Base-by-base conservation (phyloP, 2,888 invertebrate species). In the Agrilus biguttatus region DNA sequence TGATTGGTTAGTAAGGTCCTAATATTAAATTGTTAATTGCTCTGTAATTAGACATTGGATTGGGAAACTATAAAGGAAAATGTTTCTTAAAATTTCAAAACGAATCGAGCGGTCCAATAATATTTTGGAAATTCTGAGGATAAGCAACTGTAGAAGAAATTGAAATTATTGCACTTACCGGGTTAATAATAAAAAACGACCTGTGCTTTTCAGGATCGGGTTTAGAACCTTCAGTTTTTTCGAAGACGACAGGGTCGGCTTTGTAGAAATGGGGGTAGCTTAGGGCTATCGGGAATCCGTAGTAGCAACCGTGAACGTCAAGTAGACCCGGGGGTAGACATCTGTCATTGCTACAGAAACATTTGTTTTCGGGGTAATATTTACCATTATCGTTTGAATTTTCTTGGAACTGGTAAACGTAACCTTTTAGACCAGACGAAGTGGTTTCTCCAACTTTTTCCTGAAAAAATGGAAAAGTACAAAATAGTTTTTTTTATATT, bases 231-330 rank as follows among this genome's bases (percentile, higher is more conserved):
- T 80, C 79, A 0, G 89, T 73, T 42, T 77, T 76, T 40, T 73
- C 70, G 46, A 73, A 64, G 2, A 87, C 65, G 0, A 71, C 60
- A 0, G 76, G 73, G 49, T 86, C 84, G 0, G 80, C 77, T 47
- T 83, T 75, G 61, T 83, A 78, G 62, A 88, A 91, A 61, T 92
- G 91, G 0, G 91, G 91, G 62, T 83, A 87, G 35, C 90, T 89
- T 6, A 90, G 68, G 0, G 87, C 84, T 37, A 91, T 88, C 0
- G 91, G 91, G 60, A 90, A 90, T 1, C 90, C 89, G 57, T 89
- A 90, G 66, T 90, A 90, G 57, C 91, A 91, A 41, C 82, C 82
- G 0, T 82, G 77, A 33, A 91, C 88, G 58, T 91, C 90, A 21
- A 88, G 72, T 3, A 90, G 63, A 6, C 91, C 91, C 33, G 71